Base-by-base conservation (phyloP, 2,888 invertebrate genomes). In the Mesorhabditis spiculigera region DNA sequence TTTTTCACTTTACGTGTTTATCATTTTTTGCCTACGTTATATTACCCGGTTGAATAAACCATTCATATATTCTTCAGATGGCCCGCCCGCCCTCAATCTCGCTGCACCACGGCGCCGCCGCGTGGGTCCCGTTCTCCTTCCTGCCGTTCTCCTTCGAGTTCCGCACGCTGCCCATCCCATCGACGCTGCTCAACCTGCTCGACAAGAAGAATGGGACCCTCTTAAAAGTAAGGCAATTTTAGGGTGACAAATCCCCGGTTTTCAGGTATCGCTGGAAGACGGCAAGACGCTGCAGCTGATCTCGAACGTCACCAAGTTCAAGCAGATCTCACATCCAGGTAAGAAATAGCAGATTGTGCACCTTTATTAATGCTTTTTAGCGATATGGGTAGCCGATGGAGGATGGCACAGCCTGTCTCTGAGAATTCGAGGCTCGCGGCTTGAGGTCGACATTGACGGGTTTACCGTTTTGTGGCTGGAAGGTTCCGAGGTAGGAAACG, bases 101-200 rank as follows among this genome's bases (percentile, higher is more conserved):
- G 10, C 74, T 84, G 5, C 73, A 72, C 41, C 72, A 76, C 10
- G 70, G 71, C 16, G 77, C 80, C 0, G 68, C 68, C 4, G 80
- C 81, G 0, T 72, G 76, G 58, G 71, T 84, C 50, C 81, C 83
- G 5, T 84, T 84, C 75, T 79, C 82, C 4, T 84, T 84, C 65
- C 78, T 84, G 8, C 84, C 84, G 5, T 84, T 84, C 63, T 75
- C 82, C 0, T 80, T 84, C 67, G 84, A 84, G 71, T 84, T 84
- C 65, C 79, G 82, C 43, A 64, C 82, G 13, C 73, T 84, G 16
- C 75, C 78, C 4, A 28, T 45, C 13, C 68, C 77, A 13, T 70
- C 75, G 3, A 63, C 74, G 4, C 68, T 82, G 8, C 73, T 82
- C 8, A 71, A 78, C 65, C 68, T 82, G 45, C 65, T 81, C 8